These are phyloP conservation scores for Tribolium madens DNA, from an alignment of 1,140 invertebrate genomes.

Conservation along the genomic window DNA sequence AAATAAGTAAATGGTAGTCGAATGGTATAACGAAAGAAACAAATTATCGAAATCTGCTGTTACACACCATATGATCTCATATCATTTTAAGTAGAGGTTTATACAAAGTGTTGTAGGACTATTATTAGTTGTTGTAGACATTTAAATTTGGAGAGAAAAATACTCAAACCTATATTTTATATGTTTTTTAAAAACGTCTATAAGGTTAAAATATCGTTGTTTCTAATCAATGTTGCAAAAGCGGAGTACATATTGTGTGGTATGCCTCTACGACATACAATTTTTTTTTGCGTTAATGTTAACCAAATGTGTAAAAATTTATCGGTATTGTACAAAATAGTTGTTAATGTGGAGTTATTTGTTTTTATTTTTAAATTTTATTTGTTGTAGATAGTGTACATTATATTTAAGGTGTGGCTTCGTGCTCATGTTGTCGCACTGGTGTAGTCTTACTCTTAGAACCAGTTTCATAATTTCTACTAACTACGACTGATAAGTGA, in stretches of 20 bases:
- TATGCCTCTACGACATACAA: background rate
- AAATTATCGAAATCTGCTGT: constrained; percentile 20
- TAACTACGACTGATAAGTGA: background rate
- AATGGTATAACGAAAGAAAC: background rate
- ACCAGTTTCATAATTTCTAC: background rate
- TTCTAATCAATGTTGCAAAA: constrained; percentile 30
- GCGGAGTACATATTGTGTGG: constrained; percentile 1
- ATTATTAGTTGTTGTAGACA: background rate
- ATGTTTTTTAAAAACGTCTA: constrained; percentile 11
- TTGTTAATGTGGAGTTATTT: constrained; percentile 10
- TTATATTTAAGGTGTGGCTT: constrained; percentile 3
- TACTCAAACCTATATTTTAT: constrained; percentile 13
- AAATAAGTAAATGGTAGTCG: background rate
- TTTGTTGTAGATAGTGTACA: constrained; percentile 21
- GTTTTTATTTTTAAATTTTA: constrained; percentile 3
- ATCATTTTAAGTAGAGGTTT: constrained; percentile 43
- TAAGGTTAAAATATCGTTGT: constrained; percentile 11
- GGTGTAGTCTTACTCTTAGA: background rate
- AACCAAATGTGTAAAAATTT: constrained; percentile 1
- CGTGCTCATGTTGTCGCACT: background rate
- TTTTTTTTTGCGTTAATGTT: constrained; percentile 12
- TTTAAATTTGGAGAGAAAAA: background rate
- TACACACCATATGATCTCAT: constrained; percentile 39
- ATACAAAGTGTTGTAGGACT: constrained; percentile 17
- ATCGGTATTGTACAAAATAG: constrained; percentile 10